Percentiles rank a stretch among this genome's conserved stretches.
These are phyloP conservation scores for Intellagama lesueurii DNA, from an alignment of 2,797 vertebrate species.

Conservation along the genomic window DNA sequence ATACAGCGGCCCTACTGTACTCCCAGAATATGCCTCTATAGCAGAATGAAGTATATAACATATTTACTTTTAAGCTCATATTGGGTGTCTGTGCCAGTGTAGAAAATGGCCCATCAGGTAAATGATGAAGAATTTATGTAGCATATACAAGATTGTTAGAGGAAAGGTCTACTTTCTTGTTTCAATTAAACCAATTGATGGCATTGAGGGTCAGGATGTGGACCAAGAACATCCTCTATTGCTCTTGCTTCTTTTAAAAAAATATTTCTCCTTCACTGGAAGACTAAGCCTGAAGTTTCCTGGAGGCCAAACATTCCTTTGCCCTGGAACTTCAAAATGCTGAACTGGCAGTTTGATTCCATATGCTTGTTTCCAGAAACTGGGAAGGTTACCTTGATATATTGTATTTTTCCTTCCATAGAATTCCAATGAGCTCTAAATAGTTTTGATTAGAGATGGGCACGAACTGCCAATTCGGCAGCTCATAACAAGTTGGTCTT, in stretches of 20 bases:
- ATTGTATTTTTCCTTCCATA: slow-evolving; percentile 13
- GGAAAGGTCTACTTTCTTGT: not conserved
- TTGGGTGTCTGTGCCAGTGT: not conserved
- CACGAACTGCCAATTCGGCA: too few relatives aligned
- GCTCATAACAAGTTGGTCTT: too few relatives aligned
- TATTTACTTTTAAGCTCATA: not conserved
- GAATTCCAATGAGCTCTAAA: slow-evolving; percentile 27
- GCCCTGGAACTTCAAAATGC: slow-evolving; percentile 56
- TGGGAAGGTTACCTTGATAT: slow-evolving; percentile 53
- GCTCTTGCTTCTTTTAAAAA: slow-evolving; percentile 69
- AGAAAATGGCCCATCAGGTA: not conserved
- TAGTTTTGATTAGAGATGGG: slow-evolving; percentile 21
- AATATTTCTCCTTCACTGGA: slow-evolving; percentile 63
- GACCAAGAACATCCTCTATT: slow-evolving; percentile 65
- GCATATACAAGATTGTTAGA: not conserved
- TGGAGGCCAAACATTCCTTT: slow-evolving; percentile 52
- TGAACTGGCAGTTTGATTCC: slow-evolving; percentile 50
- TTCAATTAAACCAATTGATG: slow-evolving; percentile 50
- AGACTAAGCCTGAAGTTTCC: slow-evolving; percentile 67
- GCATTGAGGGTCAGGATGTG: slow-evolving; percentile 60
- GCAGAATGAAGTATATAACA: not conserved
- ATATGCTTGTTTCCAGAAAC: slow-evolving; percentile 49
- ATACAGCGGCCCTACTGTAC: not conserved
- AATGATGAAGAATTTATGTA: slow-evolving; percentile 16
- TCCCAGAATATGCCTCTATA: accelerated